Percentiles rank a stretch among this genome's conserved stretches.
Conservation (phyloP, 2,888 invertebrate genomes). For the Ophioninae sp. region DNA sequence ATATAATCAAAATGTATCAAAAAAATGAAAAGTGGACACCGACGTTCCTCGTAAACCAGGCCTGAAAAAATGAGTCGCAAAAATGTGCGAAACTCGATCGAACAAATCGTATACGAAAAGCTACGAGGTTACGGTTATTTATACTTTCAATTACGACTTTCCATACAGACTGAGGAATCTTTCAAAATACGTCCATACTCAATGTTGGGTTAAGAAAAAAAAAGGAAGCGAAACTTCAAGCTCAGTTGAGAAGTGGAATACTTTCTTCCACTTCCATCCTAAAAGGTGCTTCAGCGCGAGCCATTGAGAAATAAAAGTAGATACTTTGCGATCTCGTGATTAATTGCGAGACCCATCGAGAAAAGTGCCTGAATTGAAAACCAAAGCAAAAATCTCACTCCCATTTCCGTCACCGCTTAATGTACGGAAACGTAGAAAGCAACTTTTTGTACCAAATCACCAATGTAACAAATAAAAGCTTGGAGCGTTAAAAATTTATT, state of each 20-base stretch:
- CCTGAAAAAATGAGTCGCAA: conserved; percentile 17
- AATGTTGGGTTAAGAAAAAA: conserved; percentile 26
- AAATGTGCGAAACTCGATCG: conserved; percentile 18
- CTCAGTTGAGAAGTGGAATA: conserved; percentile 37
- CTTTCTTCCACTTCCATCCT: neutral
- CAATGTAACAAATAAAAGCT: no score
- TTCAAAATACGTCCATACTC: conserved; percentile 12
- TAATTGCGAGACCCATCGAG: neutral
- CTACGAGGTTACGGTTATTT: conserved; percentile 40
- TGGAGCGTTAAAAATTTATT: no score
- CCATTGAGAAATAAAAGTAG: neutral
- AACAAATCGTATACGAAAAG: conserved; percentile 14
- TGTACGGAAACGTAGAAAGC: no score
- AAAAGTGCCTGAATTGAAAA: neutral
- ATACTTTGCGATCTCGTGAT: neutral
- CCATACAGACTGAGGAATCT: conserved; percentile 18
- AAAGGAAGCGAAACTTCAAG: conserved; percentile 28
- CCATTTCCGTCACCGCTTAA: no score
- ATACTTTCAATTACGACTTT: conserved; percentile 56
- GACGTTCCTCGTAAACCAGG: no score
- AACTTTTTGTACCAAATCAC: no score
- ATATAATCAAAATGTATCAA: no score
- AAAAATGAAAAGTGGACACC: no score
- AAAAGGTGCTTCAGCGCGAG: neutral
- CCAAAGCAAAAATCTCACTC: no score